Base-by-base conservation (phyloP, 2,113 vertebrate species). In the Aramus guarauna region DNA sequence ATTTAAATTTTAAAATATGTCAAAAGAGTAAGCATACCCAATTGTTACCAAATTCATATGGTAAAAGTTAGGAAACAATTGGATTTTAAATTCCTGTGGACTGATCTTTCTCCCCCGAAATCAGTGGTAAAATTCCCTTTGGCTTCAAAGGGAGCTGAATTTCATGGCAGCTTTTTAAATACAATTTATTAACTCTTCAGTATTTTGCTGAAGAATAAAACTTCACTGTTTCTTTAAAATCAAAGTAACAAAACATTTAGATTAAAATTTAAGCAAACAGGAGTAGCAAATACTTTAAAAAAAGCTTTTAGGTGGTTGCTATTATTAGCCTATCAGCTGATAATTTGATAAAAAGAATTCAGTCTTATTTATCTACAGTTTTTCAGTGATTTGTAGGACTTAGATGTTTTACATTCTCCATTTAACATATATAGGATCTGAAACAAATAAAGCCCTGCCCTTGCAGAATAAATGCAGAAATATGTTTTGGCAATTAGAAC, bases 241-340 rank as follows among this genome's bases (percentile, higher is more conserved):
- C n/a, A 87, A 69, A 75, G 47, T 60, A 72, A 75, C 36, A 81
- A 81, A 76, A 92, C 75, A 34, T 39, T 86, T 39, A 76, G 36
- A 69, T 85, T 58, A 78, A 94, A 94, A 75, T 75, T 36, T 87
- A 78, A 91, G 36, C 45, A 93, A 93, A 69, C 14, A 69, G 29
- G 24, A 88, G 50, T 64, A 85, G 80, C 34, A 95, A 95, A 85
- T 53, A 41, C 53, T 37, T 19, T 48, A 56, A 73, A 80, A 80
- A 86, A 88, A 72, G 21, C 88, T 89, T 96, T 94, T 71, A 64
- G 39, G 73, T 91, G 26, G 68, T 48, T 94, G 56, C 56, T 95
- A 56, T 77, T 86, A n/a, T 68, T 89, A 92, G 21, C 16, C 37
- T 85, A 55, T 77, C 30, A 36, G 52, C 48, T 94, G 92, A 92